These are phyloP conservation scores for Agonopterix alstromeriana DNA, from an alignment of 2,888 invertebrate species.

Conservation along the genomic window DNA sequence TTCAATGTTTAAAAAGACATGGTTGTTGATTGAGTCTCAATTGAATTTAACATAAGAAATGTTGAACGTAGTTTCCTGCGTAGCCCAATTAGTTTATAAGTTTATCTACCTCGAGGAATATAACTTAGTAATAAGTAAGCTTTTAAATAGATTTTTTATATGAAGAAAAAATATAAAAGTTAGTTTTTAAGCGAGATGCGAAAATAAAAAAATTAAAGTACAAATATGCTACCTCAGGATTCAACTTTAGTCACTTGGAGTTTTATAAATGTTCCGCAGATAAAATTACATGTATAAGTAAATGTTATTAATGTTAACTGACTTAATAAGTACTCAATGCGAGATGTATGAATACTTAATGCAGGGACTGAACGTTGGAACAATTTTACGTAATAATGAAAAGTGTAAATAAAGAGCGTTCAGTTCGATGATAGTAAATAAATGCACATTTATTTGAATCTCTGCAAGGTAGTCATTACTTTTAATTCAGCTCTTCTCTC, in stretches of 20 bases:
- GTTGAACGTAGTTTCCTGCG: conserved; percentile 39
- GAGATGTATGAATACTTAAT: conserved; percentile 14
- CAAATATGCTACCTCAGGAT: conserved; percentile 77
- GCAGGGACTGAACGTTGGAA: conserved; percentile 22
- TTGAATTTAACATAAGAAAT: not conserved
- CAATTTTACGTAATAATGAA: conserved; percentile 20
- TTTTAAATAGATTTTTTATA: conserved; percentile 73
- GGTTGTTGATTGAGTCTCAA: conserved; percentile 13
- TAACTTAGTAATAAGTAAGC: conserved; percentile 62
- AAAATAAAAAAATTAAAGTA: conserved; percentile 64
- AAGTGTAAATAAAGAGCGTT: conserved; percentile 22
- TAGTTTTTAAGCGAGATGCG: conserved; percentile 52
- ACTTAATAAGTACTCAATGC: conserved; percentile 22
- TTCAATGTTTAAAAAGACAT: conserved; percentile 11
- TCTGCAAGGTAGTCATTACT: conserved; percentile 67
- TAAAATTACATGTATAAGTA: conserved; percentile 32
- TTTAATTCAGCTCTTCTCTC: conserved; percentile 50
- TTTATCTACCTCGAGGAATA: conserved; percentile 75
- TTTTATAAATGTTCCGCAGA: conserved; percentile 33
- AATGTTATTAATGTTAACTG: conserved; percentile 19
- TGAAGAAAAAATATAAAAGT: conserved; percentile 61
- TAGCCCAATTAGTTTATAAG: conserved; percentile 55
- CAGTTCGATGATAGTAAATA: conserved; percentile 11
- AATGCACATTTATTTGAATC: conserved; percentile 58
- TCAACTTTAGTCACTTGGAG: conserved; percentile 52